phyloP scores from a whole-genome alignment of 2,888 invertebrate genomes.

The Pegoplata infirma region DNA sequence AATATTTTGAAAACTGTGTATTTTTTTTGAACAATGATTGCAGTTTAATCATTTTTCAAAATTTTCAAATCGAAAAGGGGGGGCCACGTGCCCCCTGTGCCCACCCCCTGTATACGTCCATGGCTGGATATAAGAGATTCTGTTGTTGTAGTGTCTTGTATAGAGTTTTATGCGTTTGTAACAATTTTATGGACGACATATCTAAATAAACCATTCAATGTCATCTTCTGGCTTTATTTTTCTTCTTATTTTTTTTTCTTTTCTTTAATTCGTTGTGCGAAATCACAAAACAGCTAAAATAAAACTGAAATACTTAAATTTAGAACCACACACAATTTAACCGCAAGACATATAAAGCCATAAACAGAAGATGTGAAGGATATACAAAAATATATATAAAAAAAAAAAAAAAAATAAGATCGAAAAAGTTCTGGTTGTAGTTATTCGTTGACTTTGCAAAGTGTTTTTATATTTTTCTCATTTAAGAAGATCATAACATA shows the following conservation, averaged over 20 bases:
- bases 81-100: too few relatives aligned
- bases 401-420: constrained; percentile 3
- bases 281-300: constrained; percentile 23
- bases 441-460: constrained; percentile 1
- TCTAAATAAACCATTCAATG: constrained; percentile 65
- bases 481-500: not conserved
- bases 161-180: constrained; percentile 59
- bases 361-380: constrained; percentile 39
- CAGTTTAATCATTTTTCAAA: too few relatives aligned
- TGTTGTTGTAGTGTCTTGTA: constrained; percentile 33
- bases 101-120: too few relatives aligned
- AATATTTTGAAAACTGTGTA: too few relatives aligned
- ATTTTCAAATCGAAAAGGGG: too few relatives aligned
- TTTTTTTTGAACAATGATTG: too few relatives aligned
- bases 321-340: constrained; percentile 57
- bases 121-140: constrained; percentile 27
- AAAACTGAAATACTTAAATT: constrained; percentile 24
- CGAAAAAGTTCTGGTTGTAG: not conserved
- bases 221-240: constrained; percentile 57
- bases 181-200: constrained; percentile 61
- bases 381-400: too few relatives aligned
- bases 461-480: not conserved
- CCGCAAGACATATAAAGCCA: constrained; percentile 46
- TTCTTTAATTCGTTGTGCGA: constrained; percentile 35
- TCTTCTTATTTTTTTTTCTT: constrained; percentile 16